phyloP scores from a whole-genome alignment of 2,888 invertebrate species.

The Dascillus cervinus region DNA sequence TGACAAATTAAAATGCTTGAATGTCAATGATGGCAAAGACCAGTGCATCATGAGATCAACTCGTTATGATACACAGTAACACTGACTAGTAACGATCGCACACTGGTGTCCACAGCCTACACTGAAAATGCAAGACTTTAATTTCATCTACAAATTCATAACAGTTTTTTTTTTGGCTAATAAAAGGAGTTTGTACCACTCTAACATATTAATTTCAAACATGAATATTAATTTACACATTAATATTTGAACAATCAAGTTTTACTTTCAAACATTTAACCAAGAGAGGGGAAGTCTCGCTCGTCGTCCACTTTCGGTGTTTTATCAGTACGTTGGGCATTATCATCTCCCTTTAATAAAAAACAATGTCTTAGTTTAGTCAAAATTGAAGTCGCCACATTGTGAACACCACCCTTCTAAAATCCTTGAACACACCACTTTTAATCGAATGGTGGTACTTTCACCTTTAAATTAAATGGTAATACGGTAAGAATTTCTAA shows the following conservation, averaged over 20 bases:
- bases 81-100: slow-evolving; percentile 40
- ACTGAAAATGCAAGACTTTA: slow-evolving; percentile 27
- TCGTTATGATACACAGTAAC: too few species aligned
- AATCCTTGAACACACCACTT: too few species aligned
- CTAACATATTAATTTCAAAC: slow-evolving; percentile 33
- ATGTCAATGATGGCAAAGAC: too few species aligned
- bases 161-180: slow-evolving; percentile 25
- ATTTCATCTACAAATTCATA: slow-evolving; percentile 22
- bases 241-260: slow-evolving; percentile 14
- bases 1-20: too few species aligned
- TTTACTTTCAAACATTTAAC: slow-evolving; percentile 48
- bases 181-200: slow-evolving; percentile 35
- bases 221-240: slow-evolving; percentile 10
- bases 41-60: too few species aligned
- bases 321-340: slow-evolving; percentile 24
- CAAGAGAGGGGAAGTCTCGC: slow-evolving; percentile 90
- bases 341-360: slow-evolving; percentile 3
- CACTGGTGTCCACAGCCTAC: slow-evolving; percentile 32
- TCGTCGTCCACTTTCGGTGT: slow-evolving; percentile 92
- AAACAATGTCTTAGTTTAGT: too few species aligned
- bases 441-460: too few species aligned
- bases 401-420: too few species aligned
- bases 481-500: too few species aligned
- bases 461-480: too few species aligned
- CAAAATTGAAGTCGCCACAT: too few species aligned